These are phyloP conservation scores for Procambarus virginalis DNA, from an alignment of 1,140 invertebrate species.

Conservation along the genomic window DNA sequence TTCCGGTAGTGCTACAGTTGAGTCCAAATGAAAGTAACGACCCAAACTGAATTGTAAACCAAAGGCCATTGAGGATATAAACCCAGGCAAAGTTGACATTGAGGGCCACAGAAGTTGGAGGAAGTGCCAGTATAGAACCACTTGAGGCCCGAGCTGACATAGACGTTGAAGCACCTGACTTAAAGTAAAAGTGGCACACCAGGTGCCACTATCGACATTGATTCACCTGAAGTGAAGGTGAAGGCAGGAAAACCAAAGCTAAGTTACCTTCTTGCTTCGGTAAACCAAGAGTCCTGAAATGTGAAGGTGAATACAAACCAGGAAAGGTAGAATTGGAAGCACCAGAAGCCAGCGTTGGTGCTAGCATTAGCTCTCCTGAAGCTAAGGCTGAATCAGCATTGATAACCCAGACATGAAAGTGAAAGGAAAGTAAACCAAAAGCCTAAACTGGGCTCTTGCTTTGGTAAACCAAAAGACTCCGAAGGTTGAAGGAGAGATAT, in stretches of 20 bases:
- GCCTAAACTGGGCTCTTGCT: slow-evolving; percentile 55
- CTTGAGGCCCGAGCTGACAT: slow-evolving; percentile 23
- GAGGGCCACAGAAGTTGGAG: slow-evolving; percentile 19
- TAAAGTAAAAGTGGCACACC: slow-evolving; percentile 7
- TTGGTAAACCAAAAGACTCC: slow-evolving; percentile 60
- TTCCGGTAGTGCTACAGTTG: too few species aligned
- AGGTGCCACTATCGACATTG: background rate
- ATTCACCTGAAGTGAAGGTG: slow-evolving; percentile 32
- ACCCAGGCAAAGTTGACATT: slow-evolving; percentile 17
- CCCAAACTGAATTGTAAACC: too few species aligned
- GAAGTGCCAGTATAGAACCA: background rate
- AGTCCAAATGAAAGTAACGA: too few species aligned
- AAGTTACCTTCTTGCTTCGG: background rate
- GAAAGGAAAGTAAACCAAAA: slow-evolving; percentile 34
- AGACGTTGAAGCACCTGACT: slow-evolving; percentile 27
- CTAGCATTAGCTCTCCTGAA: slow-evolving; percentile 7
- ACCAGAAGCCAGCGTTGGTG: background rate
- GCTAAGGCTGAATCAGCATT: slow-evolving; percentile 8
- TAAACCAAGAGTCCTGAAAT: too few species aligned
- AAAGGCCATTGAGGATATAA: too few species aligned
- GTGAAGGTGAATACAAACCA: slow-evolving; percentile 36
- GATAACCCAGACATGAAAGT: slow-evolving; percentile 36
- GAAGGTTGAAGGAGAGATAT: slow-evolving; percentile 28
- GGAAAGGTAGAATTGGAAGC: slow-evolving; percentile 4
- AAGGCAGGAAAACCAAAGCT: slow-evolving; percentile 35